These are phyloP conservation scores for Stegostoma tigrinum DNA, from an alignment of 2,113 vertebrate species.

Conservation along the genomic window DNA sequence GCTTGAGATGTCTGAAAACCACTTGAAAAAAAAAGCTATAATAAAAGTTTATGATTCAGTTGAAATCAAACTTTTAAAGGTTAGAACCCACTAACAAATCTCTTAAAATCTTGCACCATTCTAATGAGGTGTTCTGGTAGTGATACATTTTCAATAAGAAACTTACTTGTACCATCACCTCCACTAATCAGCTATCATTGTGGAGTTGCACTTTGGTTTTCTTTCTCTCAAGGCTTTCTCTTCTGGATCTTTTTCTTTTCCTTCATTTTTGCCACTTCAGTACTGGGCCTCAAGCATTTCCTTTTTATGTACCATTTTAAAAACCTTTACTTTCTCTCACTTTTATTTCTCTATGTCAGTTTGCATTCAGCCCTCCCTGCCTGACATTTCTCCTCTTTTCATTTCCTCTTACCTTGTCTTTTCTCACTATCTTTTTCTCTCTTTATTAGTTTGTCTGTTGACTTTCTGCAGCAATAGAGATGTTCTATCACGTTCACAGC, in stretches of 20 bases:
- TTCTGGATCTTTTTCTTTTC: background rate
- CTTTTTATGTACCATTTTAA: background rate
- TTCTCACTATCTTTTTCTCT: background rate
- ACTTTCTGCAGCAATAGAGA: background rate
- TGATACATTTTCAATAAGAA: background rate
- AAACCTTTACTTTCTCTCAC: background rate
- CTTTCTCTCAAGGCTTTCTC: background rate
- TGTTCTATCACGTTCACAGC: background rate
- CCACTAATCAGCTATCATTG: background rate
- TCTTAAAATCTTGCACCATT: background rate
- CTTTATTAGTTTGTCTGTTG: background rate
- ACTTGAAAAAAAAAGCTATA: background rate
- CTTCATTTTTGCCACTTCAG: background rate
- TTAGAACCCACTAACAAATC: background rate
- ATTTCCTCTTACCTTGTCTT: background rate
- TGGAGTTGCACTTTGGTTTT: background rate
- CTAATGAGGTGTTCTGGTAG: background rate
- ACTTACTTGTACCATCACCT: background rate
- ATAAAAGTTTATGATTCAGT: background rate
- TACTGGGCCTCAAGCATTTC: background rate
- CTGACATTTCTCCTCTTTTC: background rate
- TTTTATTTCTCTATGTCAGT: background rate
- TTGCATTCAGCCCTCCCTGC: background rate
- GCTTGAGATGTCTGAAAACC: background rate
- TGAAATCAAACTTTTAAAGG: background rate